A percentile compares a stretch with the other conserved stretches of the same genome.
phyloP scores from a whole-genome alignment of 2,888 invertebrate species.

The Timema cristinae region DNA sequence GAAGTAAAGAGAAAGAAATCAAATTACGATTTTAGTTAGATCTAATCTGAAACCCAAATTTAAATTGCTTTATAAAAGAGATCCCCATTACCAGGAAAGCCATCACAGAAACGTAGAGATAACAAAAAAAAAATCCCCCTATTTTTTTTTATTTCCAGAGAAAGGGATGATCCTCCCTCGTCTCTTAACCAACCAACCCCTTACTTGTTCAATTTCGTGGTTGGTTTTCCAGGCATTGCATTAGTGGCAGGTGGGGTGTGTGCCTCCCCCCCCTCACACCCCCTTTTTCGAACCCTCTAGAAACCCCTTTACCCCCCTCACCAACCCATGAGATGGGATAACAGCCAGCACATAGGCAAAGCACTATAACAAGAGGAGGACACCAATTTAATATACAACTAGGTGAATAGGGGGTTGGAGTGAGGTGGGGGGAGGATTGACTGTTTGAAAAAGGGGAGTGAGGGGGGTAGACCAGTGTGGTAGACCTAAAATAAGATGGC shows the following conservation, averaged over 20 bases:
- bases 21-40: too few relatives aligned
- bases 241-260: slow-evolving; percentile 18
- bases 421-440: neutral
- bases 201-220: slow-evolving; percentile 21
- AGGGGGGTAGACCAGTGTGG: neutral
- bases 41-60: too few relatives aligned
- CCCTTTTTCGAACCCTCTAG: too few relatives aligned
- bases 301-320: neutral
- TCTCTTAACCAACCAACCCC: neutral
- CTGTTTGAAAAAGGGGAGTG: neutral
- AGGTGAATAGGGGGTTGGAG: slow-evolving; percentile 16
- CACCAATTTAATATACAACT: neutral
- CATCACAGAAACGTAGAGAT: too few relatives aligned
- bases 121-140: too few relatives aligned
- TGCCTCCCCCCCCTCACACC: too few relatives aligned
- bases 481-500: slow-evolving; percentile 12
- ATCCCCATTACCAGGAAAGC: too few relatives aligned
- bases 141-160: slow-evolving; percentile 8
- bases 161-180: slow-evolving; percentile 11
- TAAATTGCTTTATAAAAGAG: too few relatives aligned
- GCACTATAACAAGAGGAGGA: slow-evolving; percentile 10
- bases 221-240: slow-evolving; percentile 21
- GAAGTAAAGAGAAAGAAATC: too few relatives aligned
- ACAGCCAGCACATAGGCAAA: neutral
- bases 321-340: neutral